Percentiles rank a stretch among this genome's conserved stretches.
These are phyloP conservation scores for Rhopalosiphum nymphaeae DNA, from an alignment of 2,888 invertebrate genomes.

Conservation along the genomic window DNA sequence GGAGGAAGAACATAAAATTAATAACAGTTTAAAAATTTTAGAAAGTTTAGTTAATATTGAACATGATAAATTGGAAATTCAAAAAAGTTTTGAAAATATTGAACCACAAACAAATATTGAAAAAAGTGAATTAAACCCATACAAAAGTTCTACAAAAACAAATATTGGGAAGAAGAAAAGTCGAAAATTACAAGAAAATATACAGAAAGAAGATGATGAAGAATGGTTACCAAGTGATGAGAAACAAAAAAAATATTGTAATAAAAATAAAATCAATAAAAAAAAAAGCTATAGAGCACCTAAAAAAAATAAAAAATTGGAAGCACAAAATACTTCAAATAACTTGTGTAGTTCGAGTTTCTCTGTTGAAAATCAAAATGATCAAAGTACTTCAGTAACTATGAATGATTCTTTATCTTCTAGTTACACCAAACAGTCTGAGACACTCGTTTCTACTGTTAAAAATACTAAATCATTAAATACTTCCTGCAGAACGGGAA, in stretches of 20 bases:
- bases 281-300: neutral
- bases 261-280: neutral
- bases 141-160: neutral
- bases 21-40: constrained; percentile 37
- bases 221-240: neutral
- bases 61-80: constrained; percentile 28
- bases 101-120: neutral
- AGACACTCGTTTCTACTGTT: neutral
- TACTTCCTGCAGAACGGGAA: neutral
- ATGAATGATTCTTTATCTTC: neutral
- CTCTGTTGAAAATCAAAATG: neutral
- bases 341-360: neutral
- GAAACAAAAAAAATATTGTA: neutral
- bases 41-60: constrained; percentile 41
- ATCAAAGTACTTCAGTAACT: neutral
- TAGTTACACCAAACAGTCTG: neutral
- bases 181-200: neutral
- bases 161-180: neutral
- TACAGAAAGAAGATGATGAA: neutral
- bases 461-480: neutral
- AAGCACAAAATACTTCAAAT: neutral
- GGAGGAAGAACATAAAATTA: constrained; percentile 24
- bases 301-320: neutral
- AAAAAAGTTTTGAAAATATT: neutral
- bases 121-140: neutral